These are phyloP conservation scores for Cherax destructor DNA, from an alignment of 1,140 invertebrate genomes.

Conservation along the genomic window DNA sequence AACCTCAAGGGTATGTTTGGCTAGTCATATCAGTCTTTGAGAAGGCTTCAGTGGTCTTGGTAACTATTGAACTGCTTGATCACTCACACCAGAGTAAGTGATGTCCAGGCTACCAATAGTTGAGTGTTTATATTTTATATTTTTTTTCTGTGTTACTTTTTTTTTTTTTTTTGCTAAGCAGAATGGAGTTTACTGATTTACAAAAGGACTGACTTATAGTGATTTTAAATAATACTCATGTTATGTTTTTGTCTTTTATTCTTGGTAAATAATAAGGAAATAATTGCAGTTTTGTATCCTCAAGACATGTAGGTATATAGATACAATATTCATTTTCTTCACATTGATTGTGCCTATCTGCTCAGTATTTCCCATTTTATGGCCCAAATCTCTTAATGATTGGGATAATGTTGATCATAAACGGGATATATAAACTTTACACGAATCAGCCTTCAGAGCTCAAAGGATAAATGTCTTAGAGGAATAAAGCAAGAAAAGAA, in stretches of 20 bases:
- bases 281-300: conserved; percentile 34
- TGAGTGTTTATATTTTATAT: neutral
- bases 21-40: neutral
- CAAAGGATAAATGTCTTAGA: conserved; percentile 12
- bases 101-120: neutral
- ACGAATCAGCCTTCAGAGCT: neutral
- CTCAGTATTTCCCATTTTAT: conserved; percentile 9
- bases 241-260: conserved; percentile 32
- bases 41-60: neutral
- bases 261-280: conserved; percentile 40
- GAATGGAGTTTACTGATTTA: neutral
- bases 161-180: neutral
- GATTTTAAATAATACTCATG: conserved; percentile 54
- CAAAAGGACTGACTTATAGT: conserved; percentile 1
- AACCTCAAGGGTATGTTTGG: conserved; percentile 1
- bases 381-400: neutral
- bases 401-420: conserved; percentile 7
- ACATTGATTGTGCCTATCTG: conserved; percentile 16
- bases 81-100: neutral
- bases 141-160: neutral
- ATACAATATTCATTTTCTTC: neutral
- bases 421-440: neutral
- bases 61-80: neutral
- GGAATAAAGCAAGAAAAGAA: neutral
- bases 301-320: neutral